Percentiles rank a stretch among this genome's conserved stretches.
These are phyloP conservation scores for Caenorhabditis doughertyi DNA, from an alignment of 2,888 invertebrate species.

Conservation along the genomic window DNA sequence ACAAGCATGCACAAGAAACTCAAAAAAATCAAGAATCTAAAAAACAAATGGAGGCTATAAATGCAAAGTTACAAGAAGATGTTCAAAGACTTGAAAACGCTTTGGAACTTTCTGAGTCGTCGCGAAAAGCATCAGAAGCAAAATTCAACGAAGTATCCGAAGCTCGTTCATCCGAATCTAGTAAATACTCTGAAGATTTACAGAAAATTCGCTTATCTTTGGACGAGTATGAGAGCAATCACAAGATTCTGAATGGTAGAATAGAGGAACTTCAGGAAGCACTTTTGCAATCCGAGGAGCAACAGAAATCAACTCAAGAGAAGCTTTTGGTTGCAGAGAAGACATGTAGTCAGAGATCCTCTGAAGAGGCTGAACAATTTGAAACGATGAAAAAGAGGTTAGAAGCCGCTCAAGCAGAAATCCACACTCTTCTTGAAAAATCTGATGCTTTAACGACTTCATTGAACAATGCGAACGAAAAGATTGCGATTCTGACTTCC, in stretches of 20 bases:
- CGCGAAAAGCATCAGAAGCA: neutral
- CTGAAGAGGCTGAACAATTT: neutral
- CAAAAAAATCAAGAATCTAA: neutral
- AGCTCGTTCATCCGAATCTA: neutral
- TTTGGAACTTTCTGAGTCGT: neutral
- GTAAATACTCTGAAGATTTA: neutral
- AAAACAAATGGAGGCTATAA: neutral
- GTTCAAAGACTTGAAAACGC: neutral
- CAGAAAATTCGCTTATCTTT: neutral
- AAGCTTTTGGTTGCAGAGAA: conserved; percentile 8
- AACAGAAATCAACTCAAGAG: neutral
- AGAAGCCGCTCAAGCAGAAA: neutral
- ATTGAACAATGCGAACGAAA: neutral
- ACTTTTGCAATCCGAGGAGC: conserved; percentile 4
- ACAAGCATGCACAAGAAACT: neutral
- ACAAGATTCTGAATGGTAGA: neutral
- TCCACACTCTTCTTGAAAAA: neutral
- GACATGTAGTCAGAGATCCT: neutral
- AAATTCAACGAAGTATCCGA: neutral
- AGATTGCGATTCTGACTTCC: neutral
- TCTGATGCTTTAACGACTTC: neutral
- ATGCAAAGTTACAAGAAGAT: neutral
- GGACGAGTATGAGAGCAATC: neutral
- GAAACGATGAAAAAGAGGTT: neutral
- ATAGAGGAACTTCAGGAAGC: conserved; percentile 8